Evolutionary conservation across 2,797 vertebrate species (phyloP).

Genomic region (Lepilemur ruficaudatus): DNA sequence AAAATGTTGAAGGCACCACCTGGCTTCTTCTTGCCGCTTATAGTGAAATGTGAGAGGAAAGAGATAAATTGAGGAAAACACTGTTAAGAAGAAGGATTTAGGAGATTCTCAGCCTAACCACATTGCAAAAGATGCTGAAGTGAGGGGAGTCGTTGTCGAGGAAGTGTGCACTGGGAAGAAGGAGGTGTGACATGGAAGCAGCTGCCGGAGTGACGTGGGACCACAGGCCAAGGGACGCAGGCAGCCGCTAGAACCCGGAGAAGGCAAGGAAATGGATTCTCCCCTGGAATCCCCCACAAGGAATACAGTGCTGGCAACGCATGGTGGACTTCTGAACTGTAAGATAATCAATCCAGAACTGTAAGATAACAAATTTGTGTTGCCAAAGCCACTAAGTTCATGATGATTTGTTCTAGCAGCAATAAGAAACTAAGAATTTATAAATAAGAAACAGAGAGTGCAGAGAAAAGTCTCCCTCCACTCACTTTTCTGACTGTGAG

Average conservation of each 20-base stretch:
- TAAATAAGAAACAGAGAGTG: background rate
- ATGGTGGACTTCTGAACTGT: background rate
- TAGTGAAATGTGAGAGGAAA: background rate
- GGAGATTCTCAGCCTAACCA: background rate
- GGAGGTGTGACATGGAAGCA: accelerated
- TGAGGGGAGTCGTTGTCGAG: accelerated
- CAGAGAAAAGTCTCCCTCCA: background rate
- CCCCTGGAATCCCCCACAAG: background rate
- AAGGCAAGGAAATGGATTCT: background rate
- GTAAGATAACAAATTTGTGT: background rate
- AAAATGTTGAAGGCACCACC: background rate
- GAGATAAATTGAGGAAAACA: background rate
- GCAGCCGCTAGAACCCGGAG: background rate
- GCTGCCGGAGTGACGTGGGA: too few species aligned
- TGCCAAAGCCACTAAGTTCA: background rate
- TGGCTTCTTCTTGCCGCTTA: background rate
- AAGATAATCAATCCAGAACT: background rate
- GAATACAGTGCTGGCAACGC: background rate
- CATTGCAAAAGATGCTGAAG: background rate
- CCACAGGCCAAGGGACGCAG: background rate
- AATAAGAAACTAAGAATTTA: background rate
- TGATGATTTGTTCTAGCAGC: background rate
- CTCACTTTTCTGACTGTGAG: background rate
- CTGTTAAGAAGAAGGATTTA: background rate
- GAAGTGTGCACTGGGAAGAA: background rate